Conservation (phyloP, 2,113 vertebrate species). For the Grammomys surdaster region DNA sequence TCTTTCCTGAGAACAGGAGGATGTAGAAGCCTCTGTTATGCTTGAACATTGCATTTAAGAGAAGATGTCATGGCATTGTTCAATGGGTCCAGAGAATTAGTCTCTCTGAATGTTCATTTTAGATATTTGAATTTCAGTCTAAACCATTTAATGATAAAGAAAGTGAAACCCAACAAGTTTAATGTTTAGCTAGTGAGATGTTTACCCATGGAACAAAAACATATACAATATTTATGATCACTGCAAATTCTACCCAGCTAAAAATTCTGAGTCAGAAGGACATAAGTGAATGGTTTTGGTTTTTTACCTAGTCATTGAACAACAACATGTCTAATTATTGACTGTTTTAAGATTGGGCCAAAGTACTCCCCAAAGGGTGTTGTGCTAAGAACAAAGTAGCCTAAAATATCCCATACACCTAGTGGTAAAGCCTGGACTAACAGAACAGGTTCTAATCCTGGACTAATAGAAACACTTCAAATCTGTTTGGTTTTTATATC, state of each 20-base stretch:
- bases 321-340: background rate
- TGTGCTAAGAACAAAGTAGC: background rate
- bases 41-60: background rate
- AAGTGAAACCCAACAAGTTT: background rate
- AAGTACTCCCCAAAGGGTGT: background rate
- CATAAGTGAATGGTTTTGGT: background rate
- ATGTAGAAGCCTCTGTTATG: too few species aligned
- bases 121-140: constrained; percentile 13
- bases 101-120: background rate
- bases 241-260: constrained; percentile 26
- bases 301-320: constrained; percentile 13
- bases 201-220: constrained; percentile 19
- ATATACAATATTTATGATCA: background rate
- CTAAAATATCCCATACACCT: background rate
- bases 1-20: background rate
- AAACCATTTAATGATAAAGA: background rate
- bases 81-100: background rate
- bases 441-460: background rate
- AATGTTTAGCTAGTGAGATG: background rate
- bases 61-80: background rate
- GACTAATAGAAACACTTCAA: constrained; percentile 16
- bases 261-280: constrained; percentile 45
- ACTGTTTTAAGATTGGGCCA: background rate
- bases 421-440: background rate
- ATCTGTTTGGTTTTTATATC: background rate